Conservation (phyloP, 2,113 vertebrate genomes). For the Lipophrys pholis region DNA sequence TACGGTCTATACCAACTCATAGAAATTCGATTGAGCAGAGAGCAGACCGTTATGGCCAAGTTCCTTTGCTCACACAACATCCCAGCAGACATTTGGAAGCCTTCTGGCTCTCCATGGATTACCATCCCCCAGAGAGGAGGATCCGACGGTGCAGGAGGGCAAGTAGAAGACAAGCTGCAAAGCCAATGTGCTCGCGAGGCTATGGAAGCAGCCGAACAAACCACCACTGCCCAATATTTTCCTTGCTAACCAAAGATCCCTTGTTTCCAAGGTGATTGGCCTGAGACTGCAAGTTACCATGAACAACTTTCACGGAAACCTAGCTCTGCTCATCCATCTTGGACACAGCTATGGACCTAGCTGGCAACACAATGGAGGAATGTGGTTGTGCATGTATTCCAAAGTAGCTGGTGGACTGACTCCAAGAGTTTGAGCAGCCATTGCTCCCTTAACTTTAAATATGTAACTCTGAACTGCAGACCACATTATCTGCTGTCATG, state of each 20-base stretch:
- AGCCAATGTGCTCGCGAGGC: no score
- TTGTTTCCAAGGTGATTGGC: neutral
- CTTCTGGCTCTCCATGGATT: neutral
- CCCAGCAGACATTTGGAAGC: neutral
- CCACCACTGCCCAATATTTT: neutral
- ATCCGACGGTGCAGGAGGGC: neutral
- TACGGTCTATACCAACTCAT: no score
- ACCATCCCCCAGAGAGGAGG: neutral
- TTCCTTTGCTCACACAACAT: neutral
- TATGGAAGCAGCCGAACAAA: neutral
- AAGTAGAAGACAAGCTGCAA: neutral
- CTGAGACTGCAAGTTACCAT: neutral
- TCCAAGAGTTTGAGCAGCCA: neutral
- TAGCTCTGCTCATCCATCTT: no score
- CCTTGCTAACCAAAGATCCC: neutral
- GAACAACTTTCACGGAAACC: neutral
- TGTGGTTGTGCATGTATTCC: neutral
- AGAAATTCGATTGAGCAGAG: neutral
- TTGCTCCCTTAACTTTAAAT: neutral
- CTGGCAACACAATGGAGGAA: neutral
- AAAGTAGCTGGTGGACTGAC: slow-evolving; percentile 4
- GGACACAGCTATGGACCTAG: no score
- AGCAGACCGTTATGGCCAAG: no score
- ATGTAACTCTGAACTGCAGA: slow-evolving; percentile 3
- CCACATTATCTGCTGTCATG: neutral